Evolutionary conservation across 2,113 vertebrate genomes (phyloP), one percentile per base, ranked within the genome.

Genomic region (Cranoglanis bouderius): DNA sequence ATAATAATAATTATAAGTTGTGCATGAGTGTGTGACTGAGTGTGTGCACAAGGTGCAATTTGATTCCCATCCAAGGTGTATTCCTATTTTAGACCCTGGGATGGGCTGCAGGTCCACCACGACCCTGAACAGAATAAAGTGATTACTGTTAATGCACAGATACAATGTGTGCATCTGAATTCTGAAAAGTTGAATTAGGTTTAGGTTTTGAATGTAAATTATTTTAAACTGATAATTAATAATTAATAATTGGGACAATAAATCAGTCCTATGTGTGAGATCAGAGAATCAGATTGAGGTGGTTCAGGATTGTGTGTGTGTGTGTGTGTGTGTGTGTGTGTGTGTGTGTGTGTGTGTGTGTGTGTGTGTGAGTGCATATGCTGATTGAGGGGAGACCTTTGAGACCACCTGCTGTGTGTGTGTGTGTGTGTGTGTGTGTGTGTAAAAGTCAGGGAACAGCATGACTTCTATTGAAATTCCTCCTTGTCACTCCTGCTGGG

Each of bases 391-490:
- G 24, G 43, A 21, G 9, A 63, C 59, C 82, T 89, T 57, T 35
- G 72, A 63, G 85, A 87, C 85, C 82, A 75, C 88, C 63, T 89
- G 75, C 72, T 84, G 87, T 70, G 67, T 84, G 87, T 65, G 43
- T 82, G 40, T 67, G 65, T 38, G 75, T 67, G 29, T 82, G 14
- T 67, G 29, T 67, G 83, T 49, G n/a, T 85, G 38, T 61, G n/a
- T 70, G 55, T 38, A 91, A 92, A 92, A 90, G 90, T 92, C 85
- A 91, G 21, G 49, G 38, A 91, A 90, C 89, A 63, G 81, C 40
- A 29, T 32, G 80, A 29, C 43, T 14, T 75, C 43, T 57, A 88
- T 59, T 90, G 82, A 82, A 85, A 89, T 89, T 91, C 86, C 86
- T 86, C 14, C 82, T 86, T 12, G 75, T 77, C 74, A 63, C 46